phyloP scores from a whole-genome alignment of 2,888 invertebrate genomes.

The Oscheius sp. region DNA sequence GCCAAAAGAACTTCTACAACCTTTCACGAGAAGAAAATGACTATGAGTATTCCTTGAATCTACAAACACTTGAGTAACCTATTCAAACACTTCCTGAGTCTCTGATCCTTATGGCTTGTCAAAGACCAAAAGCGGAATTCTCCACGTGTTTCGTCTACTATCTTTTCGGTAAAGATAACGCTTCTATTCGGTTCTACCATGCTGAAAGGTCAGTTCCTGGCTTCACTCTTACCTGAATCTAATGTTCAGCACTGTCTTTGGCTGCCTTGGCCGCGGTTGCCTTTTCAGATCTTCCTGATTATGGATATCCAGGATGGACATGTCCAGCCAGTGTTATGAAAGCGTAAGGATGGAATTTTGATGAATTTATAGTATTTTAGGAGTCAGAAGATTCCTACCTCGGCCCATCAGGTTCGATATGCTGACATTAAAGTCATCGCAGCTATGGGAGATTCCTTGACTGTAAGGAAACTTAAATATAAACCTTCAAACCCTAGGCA shows the following conservation, averaged over 20 bases:
- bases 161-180: constrained; percentile 11
- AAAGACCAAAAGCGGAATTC: no score
- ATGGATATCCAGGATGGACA: constrained; percentile 52
- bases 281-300: constrained; percentile 36
- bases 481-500: constrained; percentile 35
- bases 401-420: constrained; percentile 50
- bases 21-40: no score
- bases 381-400: constrained; percentile 71
- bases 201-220: constrained; percentile 17
- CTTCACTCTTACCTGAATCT: neutral
- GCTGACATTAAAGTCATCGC: constrained; percentile 56
- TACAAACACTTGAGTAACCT: no score
- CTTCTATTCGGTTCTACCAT: neutral
- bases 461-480: constrained; percentile 39
- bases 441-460: constrained; percentile 58
- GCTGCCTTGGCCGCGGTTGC: constrained; percentile 1
- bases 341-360: neutral
- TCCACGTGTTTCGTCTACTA: no score
- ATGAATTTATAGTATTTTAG: constrained; percentile 28
- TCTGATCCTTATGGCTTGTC: no score
- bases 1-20: no score
- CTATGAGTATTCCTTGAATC: no score
- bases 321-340: constrained; percentile 32
- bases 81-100: no score
- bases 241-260: constrained; percentile 3